These are phyloP conservation scores for Ornithoptera alexandrae DNA, from an alignment of 2,888 invertebrate species.

Conservation along the genomic window DNA sequence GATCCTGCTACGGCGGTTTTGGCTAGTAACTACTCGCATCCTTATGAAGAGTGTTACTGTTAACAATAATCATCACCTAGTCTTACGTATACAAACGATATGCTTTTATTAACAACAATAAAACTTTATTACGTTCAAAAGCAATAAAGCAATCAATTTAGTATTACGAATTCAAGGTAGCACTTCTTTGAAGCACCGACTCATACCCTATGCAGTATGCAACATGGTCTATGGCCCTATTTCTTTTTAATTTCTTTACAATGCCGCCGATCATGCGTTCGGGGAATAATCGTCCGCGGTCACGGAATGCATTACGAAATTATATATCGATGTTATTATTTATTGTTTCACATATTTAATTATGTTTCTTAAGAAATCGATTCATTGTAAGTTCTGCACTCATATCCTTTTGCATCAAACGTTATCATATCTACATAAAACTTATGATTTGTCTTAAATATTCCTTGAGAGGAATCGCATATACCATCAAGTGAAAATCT, in stretches of 20 bases:
- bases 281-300: constrained; percentile 48
- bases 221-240: constrained; percentile 58
- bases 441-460: no score
- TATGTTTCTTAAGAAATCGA: background rate
- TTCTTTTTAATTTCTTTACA: constrained; percentile 71
- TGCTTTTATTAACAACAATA: constrained; percentile 34
- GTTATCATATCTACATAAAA: background rate
- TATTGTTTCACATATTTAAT: constrained; percentile 17
- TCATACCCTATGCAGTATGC: constrained; percentile 47
- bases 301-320: constrained; percentile 31
- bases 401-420: background rate
- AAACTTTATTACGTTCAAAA: constrained; percentile 40
- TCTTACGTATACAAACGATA: constrained; percentile 25
- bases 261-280: constrained; percentile 54
- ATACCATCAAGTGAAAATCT: no score
- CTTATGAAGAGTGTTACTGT: constrained; percentile 3
- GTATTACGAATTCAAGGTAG: constrained; percentile 54
- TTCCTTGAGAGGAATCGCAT: no score
- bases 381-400: background rate
- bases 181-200: constrained; percentile 41
- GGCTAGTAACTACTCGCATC: background rate
- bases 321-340: constrained; percentile 23
- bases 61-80: no score
- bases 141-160: constrained; percentile 53
- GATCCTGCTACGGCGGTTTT: background rate